phyloP scores from a whole-genome alignment of 2,113 vertebrate genomes.

The Malurus elegans region DNA sequence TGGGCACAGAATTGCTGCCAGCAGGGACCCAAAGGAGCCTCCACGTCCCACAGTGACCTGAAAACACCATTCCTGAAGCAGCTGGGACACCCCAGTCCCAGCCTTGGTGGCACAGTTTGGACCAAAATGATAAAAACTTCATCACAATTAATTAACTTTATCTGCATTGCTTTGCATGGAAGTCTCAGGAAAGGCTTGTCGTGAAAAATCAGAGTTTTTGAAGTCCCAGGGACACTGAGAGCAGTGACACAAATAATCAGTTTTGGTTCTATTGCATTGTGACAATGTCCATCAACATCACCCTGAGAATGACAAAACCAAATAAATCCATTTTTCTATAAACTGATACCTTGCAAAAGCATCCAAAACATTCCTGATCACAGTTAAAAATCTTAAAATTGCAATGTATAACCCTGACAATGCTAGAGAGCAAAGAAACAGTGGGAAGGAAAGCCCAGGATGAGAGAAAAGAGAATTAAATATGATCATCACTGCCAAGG shows the following conservation, averaged over 20 bases:
- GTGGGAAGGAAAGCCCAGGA: background rate
- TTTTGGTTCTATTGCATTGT: accelerated
- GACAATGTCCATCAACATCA: background rate
- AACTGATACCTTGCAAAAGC: background rate
- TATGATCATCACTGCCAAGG: background rate
- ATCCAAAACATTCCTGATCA: background rate
- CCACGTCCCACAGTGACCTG: accelerated
- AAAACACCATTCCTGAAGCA: background rate
- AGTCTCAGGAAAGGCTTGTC: background rate
- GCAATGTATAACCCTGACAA: background rate
- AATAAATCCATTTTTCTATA: background rate
- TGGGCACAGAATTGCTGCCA: background rate
- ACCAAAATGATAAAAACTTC: background rate
- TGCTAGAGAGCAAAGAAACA: background rate
- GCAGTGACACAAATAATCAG: background rate
- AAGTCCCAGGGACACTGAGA: background rate
- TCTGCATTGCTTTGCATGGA: background rate
- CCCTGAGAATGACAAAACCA: background rate
- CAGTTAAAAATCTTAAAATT: background rate
- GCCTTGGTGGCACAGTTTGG: background rate
- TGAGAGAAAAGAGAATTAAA: background rate
- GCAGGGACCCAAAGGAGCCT: background rate
- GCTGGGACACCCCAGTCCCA: background rate
- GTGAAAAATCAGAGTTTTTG: background rate
- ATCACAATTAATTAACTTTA: background rate